phyloP scores from a whole-genome alignment of 1,140 invertebrate genomes.

The Formica selysi region DNA sequence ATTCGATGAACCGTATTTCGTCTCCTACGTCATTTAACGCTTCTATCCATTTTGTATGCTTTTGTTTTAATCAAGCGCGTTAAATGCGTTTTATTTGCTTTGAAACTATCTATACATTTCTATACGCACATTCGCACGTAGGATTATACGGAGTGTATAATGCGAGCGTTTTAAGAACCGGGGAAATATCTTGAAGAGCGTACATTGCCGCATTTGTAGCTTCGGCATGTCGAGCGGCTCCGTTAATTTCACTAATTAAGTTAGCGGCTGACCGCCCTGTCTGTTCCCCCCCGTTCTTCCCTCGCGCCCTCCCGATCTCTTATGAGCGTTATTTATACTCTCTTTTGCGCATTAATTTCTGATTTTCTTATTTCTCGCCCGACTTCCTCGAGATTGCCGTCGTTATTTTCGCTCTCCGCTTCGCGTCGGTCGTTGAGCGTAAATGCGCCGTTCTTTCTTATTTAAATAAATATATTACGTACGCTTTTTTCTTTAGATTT shows the following conservation, averaged over 20 bases:
- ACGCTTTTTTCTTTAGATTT: constrained; percentile 21
- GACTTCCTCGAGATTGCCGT: constrained; percentile 60
- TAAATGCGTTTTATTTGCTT: constrained; percentile 75
- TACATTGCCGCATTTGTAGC: constrained; percentile 77
- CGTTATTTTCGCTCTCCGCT: constrained; percentile 52
- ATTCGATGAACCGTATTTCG: neutral
- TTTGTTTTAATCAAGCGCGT: constrained; percentile 71
- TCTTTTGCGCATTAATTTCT: constrained; percentile 67
- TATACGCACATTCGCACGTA: constrained; percentile 16
- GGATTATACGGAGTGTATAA: constrained; percentile 74
- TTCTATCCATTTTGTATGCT: constrained; percentile 1
- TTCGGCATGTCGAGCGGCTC: constrained; percentile 77
- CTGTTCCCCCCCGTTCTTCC: constrained; percentile 14
- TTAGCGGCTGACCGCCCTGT: constrained; percentile 79
- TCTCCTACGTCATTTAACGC: neutral
- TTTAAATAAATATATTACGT: constrained; percentile 51
- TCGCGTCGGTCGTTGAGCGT: constrained; percentile 22
- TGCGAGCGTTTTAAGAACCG: constrained; percentile 74
- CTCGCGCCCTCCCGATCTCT: constrained; percentile 26
- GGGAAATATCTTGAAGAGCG: constrained; percentile 69
- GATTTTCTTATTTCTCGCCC: constrained; percentile 61
- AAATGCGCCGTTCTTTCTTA: constrained; percentile 37
- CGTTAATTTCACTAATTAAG: constrained; percentile 86
- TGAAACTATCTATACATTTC: constrained; percentile 45
- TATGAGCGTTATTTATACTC: constrained; percentile 77